phyloP scores from a whole-genome alignment of 2,113 vertebrate species.

The Oncorhynchus gorbuscha region DNA sequence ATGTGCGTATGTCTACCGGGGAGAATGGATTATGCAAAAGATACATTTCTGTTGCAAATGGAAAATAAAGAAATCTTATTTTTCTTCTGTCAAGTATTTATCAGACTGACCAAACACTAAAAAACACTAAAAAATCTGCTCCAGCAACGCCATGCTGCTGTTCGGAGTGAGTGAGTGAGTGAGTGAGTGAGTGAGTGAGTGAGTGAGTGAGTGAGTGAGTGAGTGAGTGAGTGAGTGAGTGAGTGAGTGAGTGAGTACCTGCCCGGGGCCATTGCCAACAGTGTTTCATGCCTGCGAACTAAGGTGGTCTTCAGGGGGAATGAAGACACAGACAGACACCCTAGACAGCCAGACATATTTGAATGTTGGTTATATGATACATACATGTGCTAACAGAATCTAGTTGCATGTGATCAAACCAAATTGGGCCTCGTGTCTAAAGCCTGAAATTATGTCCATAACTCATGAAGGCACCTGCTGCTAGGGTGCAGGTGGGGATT shows the following conservation, averaged over 20 bases:
- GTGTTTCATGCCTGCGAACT: background rate
- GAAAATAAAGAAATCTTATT: no score
- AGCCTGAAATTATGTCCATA: background rate
- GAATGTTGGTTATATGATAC: background rate
- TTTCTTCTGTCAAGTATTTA: slow-evolving; percentile 4
- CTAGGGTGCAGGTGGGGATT: background rate
- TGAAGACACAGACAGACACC: background rate
- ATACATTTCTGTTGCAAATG: no score
- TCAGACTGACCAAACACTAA: slow-evolving; percentile 34
- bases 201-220: no score
- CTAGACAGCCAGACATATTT: background rate
- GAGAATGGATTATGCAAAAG: no score
- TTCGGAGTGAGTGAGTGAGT: slow-evolving; percentile 5
- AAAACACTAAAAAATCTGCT: slow-evolving; percentile 35
- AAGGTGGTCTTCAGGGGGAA: background rate
- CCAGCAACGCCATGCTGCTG: slow-evolving; percentile 23
- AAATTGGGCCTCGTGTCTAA: background rate
- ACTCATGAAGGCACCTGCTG: background rate
- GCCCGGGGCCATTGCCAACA: background rate
- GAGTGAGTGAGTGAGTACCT: slow-evolving; percentile 9
- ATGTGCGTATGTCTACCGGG: no score
- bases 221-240: no score
- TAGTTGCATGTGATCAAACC: background rate
- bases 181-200: no score
- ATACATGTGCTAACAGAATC: background rate